Conservation (phyloP, 2,797 vertebrate species). For the Macroramphosus scolopax region DNA sequence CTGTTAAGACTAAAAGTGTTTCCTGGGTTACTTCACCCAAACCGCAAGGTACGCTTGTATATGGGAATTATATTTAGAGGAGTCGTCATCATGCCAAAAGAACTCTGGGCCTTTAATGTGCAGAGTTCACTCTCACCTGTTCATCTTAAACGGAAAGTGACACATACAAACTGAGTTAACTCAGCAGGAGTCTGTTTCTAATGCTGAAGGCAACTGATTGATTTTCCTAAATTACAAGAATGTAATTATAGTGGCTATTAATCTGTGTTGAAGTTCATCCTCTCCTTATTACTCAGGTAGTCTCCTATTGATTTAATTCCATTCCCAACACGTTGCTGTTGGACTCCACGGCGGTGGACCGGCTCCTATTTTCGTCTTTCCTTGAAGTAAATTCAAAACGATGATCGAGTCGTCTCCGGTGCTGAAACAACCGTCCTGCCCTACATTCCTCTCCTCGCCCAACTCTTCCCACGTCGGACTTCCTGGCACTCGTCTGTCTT, state of each 20-base stretch:
- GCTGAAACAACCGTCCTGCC: no score
- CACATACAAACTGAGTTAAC: conserved; percentile 6
- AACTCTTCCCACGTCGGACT: conserved; percentile 5
- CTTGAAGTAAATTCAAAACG: conserved; percentile 3
- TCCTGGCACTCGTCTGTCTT: conserved; percentile 21
- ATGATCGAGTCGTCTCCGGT: conserved; percentile 7
- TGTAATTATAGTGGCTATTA: no score
- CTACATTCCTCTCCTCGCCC: not conserved
- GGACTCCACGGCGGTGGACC: not conserved
- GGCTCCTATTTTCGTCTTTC: conserved; percentile 9
- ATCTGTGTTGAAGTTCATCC: no score
- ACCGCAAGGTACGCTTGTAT: conserved; percentile 56
- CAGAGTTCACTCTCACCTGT: no score
- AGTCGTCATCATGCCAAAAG: conserved; percentile 20
- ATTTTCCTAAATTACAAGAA: no score
- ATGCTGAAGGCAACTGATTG: no score
- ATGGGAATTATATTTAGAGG: conserved; percentile 37
- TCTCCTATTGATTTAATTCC: no score
- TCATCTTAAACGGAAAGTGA: conserved; percentile 31
- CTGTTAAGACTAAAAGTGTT: conserved; percentile 49
- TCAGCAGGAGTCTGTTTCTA: no score
- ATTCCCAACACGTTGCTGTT: no score
- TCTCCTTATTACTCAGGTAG: no score
- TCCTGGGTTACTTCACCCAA: conserved; percentile 41
- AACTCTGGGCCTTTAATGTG: conserved; percentile 8